Evolutionary conservation across 2,888 invertebrate species (phyloP).

Genomic region (Corbicula japonica): DNA sequence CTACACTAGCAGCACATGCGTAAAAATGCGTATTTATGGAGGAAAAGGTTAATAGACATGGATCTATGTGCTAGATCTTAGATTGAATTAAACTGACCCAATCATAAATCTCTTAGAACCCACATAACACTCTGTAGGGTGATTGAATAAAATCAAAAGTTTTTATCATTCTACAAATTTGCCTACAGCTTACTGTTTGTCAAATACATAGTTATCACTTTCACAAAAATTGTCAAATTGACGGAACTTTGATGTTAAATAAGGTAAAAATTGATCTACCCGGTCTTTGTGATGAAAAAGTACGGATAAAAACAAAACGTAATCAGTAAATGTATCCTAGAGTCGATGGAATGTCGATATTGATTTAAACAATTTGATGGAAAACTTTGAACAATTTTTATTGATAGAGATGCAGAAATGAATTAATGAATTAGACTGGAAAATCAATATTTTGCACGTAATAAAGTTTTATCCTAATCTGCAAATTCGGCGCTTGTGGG

Average conservation of each 20-base stretch:
- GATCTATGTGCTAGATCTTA: too few species aligned
- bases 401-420: too few species aligned
- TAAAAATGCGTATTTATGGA: too few species aligned
- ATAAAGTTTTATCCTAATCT: too few species aligned
- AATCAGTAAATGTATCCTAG: slow-evolving; percentile 29
- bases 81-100: too few species aligned
- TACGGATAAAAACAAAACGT: slow-evolving; percentile 30
- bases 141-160: slow-evolving; percentile 22
- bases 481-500: too few species aligned
- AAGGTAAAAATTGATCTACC: slow-evolving; percentile 28
- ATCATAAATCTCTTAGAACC: slow-evolving; percentile 3
- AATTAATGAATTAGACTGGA: too few species aligned
- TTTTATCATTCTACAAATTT: slow-evolving; percentile 37
- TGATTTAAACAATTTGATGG: slow-evolving; percentile 3
- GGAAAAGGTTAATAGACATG: too few species aligned
- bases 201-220: slow-evolving; percentile 19
- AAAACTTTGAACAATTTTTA: slow-evolving; percentile 8
- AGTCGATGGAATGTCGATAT: slow-evolving; percentile 19
- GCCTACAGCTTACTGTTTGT: slow-evolving; percentile 8
- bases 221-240: slow-evolving; percentile 25
- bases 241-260: slow-evolving; percentile 27
- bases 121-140: not conserved
- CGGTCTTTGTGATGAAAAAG: slow-evolving; percentile 10
- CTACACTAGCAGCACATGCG: too few species aligned
- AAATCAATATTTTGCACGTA: too few species aligned